Evolutionary conservation across 2,113 vertebrate species (phyloP), one percentile per base, ranked within the genome.

Genomic region (Bubo bubo): DNA sequence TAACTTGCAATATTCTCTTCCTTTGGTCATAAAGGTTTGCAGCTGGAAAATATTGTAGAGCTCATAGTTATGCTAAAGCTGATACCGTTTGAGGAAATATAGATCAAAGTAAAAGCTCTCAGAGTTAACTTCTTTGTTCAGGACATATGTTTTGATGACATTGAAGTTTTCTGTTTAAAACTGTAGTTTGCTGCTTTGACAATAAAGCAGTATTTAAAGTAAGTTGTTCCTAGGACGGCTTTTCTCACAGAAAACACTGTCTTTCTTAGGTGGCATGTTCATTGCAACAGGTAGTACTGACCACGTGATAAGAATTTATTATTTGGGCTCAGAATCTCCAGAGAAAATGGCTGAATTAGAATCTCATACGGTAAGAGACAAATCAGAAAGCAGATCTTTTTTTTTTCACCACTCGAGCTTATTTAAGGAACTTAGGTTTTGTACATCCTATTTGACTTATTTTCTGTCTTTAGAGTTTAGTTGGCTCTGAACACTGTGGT

Each of bases 271-370:
- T 97, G 99, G 99, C 41, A 99, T 99, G 99, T 99, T 99, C 97
- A 98, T 99, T 98, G 99, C 99, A 70, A 99, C 99, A 67, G 99
- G 99, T 63, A 98, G 99, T 89, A 99, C 99, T 59, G 99, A 99
- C 97, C 99, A 99, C 14, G 98, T 99, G 94, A 99, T 99, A 96
- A 98, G 99, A 94, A 99, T 99, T 95, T 99, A 99, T 98, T 99
- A 99, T 97, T 98, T 99, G 97, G 99, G 99, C 86, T 98, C 98
- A 49, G 99, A 99, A 79, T 98, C 97, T 19, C 99, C 99, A 2
- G 99, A 99, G 98, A 99, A 99, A 97, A 98, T 99, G 76, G 99
- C 99, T 13, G 99, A 99, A 97, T 98, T 99, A 97, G 99, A 99
- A 82, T 98, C 98, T 75, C 99, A 99, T 89, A 98, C 98, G 97